Base-by-base conservation (phyloP, 2,888 invertebrate genomes). In the Heliothis peltigera region DNA sequence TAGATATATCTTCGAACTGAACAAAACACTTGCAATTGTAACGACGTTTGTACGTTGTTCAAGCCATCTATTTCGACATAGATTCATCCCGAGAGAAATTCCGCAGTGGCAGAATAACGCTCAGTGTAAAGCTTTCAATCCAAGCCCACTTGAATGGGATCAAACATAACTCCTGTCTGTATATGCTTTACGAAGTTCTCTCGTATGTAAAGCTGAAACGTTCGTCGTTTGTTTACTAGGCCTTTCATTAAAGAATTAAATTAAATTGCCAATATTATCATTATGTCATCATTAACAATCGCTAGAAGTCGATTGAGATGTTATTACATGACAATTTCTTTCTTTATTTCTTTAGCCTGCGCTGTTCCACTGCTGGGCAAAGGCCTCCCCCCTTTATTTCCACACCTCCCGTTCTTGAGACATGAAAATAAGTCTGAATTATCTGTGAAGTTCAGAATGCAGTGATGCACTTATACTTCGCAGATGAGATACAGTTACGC, bases 21-120 rank as follows among this genome's bases (percentile, higher is more conserved):
- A 79, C 79, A 72, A 80, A 80, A 75, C 69, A 75, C 80, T 70
- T 74, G 81, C 85, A 82, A 84, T 79, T 73, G 79, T 84, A 87
- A 86, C 83, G 82, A 86, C 83, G 80, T 85, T 84, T 83, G 83
- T 84, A 82, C 83, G 80, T 79, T 84, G 83, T 82, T 85, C 81
- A 66, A 81, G 70, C 84, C 80, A 84, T 87, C 81, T 81, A 82
- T 82, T 80, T 75, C 74, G 68, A 77, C 79, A 80, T 81, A 84
- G 84, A 88, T 87, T 87, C 84, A 84, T 86, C 85, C 85, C 85
- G 62, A 59, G 87, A 88, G 89, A 86, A 87, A 87, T 88, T 82
- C 77, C 75, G 77, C 70, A 82, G 77, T 80, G 77, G 76, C 81
- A 77, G 83, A 78, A 83, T 80, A 81, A 83, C 80, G 78, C 70